These are phyloP conservation scores for Macrotrachela quadricornifera DNA, from an alignment of 1,140 invertebrate species.

Conservation along the genomic window DNA sequence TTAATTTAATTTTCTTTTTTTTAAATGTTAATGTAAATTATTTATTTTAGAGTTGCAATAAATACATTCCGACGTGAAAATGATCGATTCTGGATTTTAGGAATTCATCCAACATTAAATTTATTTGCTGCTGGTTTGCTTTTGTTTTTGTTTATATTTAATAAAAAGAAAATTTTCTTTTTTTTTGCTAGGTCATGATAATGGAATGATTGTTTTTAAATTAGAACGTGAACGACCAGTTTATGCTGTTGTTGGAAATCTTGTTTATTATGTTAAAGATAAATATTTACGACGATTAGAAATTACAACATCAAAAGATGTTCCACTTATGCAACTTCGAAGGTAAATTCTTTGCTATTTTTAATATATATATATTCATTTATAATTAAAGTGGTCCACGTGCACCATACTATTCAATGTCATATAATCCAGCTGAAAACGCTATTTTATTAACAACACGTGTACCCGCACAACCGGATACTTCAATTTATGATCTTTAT, in stretches of 20 bases:
- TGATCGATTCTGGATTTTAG: constrained; percentile 86
- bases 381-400: background rate
- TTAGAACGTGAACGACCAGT: constrained; percentile 85
- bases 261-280: constrained; percentile 89
- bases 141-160: background rate
- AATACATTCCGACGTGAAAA: constrained; percentile 79
- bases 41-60: constrained; percentile 49
- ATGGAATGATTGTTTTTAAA: constrained; percentile 50
- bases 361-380: background rate
- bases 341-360: constrained; percentile 30
- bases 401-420: constrained; percentile 43
- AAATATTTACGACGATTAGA: constrained; percentile 68
- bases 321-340: constrained; percentile 72
- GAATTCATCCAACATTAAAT: constrained; percentile 51
- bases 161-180: no score
- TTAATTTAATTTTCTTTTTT: background rate
- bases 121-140: constrained; percentile 45
- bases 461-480: constrained; percentile 52
- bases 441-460: constrained; percentile 54
- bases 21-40: background rate
- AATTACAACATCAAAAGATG: constrained; percentile 74
- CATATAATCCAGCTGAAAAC: constrained; percentile 86
- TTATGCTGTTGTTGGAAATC: constrained; percentile 44
- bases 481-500: constrained; percentile 81
- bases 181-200: constrained; percentile 82